Percentiles rank a stretch among this genome's conserved stretches.
Evolutionary conservation across 2,888 invertebrate genomes (phyloP).

Genomic region (Brenthis daphne): DNA sequence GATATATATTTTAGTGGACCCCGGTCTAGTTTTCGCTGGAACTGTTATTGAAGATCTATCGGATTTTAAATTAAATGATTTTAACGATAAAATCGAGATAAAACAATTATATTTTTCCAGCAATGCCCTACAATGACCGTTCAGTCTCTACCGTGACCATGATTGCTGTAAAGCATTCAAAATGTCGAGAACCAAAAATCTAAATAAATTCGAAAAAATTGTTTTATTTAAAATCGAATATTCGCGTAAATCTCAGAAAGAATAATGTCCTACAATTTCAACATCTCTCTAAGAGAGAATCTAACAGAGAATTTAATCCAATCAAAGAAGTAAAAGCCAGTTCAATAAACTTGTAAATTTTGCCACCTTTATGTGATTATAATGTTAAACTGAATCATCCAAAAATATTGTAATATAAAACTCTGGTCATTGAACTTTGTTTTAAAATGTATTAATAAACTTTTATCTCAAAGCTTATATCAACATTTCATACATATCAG

Average conservation of each 20-base stretch:
- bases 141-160: too few relatives aligned
- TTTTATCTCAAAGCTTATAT: neutral
- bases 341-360: slow-evolving; percentile 23
- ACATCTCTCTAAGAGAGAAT: neutral
- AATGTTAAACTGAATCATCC: slow-evolving; percentile 6
- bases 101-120: too few relatives aligned
- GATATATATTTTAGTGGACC: slow-evolving; percentile 28
- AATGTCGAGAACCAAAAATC: too few relatives aligned
- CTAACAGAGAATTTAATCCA: neutral
- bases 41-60: slow-evolving; percentile 16
- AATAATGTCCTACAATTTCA: neutral
- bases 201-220: too few relatives aligned
- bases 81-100: neutral
- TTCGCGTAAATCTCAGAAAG: too few relatives aligned
- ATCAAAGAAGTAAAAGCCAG: neutral
- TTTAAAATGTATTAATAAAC: neutral
- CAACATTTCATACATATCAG: neutral
- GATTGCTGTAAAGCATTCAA: too few relatives aligned
- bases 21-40: slow-evolving; percentile 17
- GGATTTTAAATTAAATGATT: neutral
- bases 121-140: too few relatives aligned
- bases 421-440: slow-evolving; percentile 17
- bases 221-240: too few relatives aligned
- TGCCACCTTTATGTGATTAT: neutral
- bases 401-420: slow-evolving; percentile 7